Base-by-base conservation (phyloP, 2,888 invertebrate genomes). In the Lumbricus terrestris region DNA sequence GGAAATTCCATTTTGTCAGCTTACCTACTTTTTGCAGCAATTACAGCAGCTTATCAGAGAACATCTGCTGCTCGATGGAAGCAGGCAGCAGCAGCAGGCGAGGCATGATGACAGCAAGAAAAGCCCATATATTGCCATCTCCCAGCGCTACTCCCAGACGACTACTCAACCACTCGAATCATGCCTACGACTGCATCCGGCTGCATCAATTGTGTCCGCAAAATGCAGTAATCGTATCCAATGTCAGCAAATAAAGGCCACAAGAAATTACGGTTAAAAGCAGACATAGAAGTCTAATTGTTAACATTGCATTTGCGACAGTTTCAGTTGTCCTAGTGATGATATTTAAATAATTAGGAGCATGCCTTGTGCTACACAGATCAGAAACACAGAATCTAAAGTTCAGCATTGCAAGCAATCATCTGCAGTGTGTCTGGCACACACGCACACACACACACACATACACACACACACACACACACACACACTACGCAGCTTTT, bases 1-100 rank as follows among this genome's bases (percentile, higher is more conserved):
- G 85, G 85, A 85, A 85, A 85, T 35, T 85, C 85, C 85, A 85
- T 85, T 85, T 69, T 34, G 85, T 37, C 85, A 85, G 85, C 35
- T 85, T 85, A 85, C 85, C 34, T 85, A 37, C 35, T 85, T 85
- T 85, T 85, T 23, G 23, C 34, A 35, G 85, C 85, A 35, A 85
- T 85, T 85, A 37, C 85, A 20, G 85, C 33, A 85, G 85, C 85
- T 85, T 85, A 85, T 85, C 85, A 35, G 35, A 85, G 34, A 85
- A 85, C 85, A 85, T 85, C 85, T 85, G 85, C 85, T 85, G 34
- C 35, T 35, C 35, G 37, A 85, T 34, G 85, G 85, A 34, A 34
- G 29, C 82, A 82, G 34, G 23, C 40, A 42, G 47, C n/a, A n/a
- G n/a, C n/a, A n/a, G 47, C 47, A 47, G 47, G 20, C 35, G 0